Conservation (phyloP, 2,797 vertebrate species). For the Acipenser transmontanus region DNA sequence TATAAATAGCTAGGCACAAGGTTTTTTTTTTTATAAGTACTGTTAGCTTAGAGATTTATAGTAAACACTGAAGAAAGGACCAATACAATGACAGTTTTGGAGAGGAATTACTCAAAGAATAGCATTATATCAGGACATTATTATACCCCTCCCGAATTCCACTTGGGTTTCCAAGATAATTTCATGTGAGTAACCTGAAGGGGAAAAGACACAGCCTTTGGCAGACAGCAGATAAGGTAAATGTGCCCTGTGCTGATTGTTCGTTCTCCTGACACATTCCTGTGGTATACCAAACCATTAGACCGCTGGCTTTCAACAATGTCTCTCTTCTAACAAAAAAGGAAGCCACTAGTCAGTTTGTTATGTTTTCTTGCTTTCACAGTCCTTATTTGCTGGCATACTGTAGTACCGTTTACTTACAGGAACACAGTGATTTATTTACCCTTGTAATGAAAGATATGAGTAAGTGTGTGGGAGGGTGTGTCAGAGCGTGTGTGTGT, state of each 20-base stretch:
- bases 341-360: conserved; percentile 21
- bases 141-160: background rate
- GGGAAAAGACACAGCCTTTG: background rate
- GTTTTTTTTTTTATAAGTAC: background rate
- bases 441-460: conserved; percentile 13
- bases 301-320: background rate
- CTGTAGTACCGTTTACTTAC: background rate
- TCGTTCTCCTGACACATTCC: conserved; percentile 12
- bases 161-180: background rate
- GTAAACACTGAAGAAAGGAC: background rate
- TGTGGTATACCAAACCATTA: conserved; percentile 4
- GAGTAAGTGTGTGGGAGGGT: background rate
- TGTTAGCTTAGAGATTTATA: background rate
- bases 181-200: background rate
- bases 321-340: conserved; percentile 8
- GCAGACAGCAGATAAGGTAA: background rate
- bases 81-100: background rate
- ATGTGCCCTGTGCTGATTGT: background rate
- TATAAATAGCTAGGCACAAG: background rate
- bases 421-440: conserved; percentile 16
- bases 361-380: conserved; percentile 20
- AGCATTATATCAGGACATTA: background rate
- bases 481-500: background rate
- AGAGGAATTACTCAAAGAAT: background rate
- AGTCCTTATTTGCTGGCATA: conserved; percentile 14